phyloP scores from a whole-genome alignment of 1,140 invertebrate genomes.

The Zaprionus ghesquierei region DNA sequence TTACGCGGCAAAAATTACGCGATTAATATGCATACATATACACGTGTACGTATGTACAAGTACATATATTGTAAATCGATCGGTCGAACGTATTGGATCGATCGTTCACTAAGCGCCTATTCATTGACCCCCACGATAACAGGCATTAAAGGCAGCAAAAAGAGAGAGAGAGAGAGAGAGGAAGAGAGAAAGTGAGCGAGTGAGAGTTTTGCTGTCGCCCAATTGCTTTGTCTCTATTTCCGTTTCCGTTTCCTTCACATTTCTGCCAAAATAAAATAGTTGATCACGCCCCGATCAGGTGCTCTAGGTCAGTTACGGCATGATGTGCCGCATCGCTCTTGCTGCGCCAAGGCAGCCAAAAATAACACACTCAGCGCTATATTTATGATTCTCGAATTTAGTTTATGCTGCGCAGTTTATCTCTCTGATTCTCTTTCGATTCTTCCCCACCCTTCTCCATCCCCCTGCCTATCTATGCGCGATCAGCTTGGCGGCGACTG shows the following conservation, averaged over 20 bases:
- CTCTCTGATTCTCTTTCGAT: slow-evolving; percentile 9
- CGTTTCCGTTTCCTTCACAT: slow-evolving; percentile 6
- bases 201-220: background rate
- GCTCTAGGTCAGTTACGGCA: slow-evolving; percentile 77
- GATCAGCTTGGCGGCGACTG: slow-evolving; percentile 16
- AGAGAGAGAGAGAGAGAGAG: background rate
- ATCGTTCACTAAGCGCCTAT: slow-evolving; percentile 36
- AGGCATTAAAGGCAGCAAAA: background rate
- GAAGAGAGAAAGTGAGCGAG: background rate
- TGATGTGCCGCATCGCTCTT: slow-evolving; percentile 16
- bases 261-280: slow-evolving; percentile 42
- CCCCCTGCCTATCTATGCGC: background rate
- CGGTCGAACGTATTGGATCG: slow-evolving; percentile 7
- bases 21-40: slow-evolving; percentile 6
- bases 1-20: slow-evolving; percentile 41
- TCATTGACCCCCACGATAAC: slow-evolving; percentile 35
- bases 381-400: slow-evolving; percentile 60
- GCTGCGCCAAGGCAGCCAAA: slow-evolving; percentile 44
- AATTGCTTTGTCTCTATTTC: slow-evolving; percentile 7
- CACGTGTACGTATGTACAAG: no score
- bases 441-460: background rate
- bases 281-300: slow-evolving; percentile 72
- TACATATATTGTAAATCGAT: slow-evolving; percentile 29
- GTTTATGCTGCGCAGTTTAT: slow-evolving; percentile 78
- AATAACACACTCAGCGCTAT: slow-evolving; percentile 63